phyloP scores from a whole-genome alignment of 92 coral and sea anemone species.

The Porites cylindrica region DNA sequence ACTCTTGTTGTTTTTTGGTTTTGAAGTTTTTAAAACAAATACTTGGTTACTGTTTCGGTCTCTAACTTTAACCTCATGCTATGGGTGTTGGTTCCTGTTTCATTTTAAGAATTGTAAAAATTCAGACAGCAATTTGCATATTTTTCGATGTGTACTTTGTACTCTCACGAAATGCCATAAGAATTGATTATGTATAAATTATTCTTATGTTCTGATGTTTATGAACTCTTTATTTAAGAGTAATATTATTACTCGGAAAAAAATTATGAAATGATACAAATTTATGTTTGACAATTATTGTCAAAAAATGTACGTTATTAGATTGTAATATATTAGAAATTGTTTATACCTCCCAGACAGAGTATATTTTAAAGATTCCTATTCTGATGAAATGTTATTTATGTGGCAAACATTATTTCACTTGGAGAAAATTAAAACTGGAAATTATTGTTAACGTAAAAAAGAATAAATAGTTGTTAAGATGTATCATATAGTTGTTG shows the following conservation, averaged over 20 bases:
- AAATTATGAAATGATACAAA: too few relatives aligned
- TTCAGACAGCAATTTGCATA: neutral
- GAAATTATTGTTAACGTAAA: too few relatives aligned
- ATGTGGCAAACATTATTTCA: neutral
- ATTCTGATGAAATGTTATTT: neutral
- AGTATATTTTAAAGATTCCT: neutral
- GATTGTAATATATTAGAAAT: too few relatives aligned
- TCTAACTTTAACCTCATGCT: neutral
- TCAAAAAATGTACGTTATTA: too few relatives aligned
- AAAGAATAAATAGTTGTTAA: neutral
- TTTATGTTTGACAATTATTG: neutral
- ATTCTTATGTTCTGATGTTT: neutral
- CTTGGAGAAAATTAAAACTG: neutral
- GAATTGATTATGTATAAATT: neutral
- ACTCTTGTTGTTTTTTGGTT: too few relatives aligned
- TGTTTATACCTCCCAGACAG: neutral
- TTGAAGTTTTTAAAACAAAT: too few relatives aligned
- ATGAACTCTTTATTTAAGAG: neutral
- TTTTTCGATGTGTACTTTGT: neutral
- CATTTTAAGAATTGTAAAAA: too few relatives aligned
- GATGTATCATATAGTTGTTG: neutral
- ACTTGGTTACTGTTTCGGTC: too few relatives aligned
- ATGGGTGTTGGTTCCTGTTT: neutral
- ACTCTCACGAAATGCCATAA: neutral
- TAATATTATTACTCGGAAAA: too few relatives aligned